Base-by-base conservation (phyloP, 2,113 vertebrate genomes). In the Microtus montanus region DNA sequence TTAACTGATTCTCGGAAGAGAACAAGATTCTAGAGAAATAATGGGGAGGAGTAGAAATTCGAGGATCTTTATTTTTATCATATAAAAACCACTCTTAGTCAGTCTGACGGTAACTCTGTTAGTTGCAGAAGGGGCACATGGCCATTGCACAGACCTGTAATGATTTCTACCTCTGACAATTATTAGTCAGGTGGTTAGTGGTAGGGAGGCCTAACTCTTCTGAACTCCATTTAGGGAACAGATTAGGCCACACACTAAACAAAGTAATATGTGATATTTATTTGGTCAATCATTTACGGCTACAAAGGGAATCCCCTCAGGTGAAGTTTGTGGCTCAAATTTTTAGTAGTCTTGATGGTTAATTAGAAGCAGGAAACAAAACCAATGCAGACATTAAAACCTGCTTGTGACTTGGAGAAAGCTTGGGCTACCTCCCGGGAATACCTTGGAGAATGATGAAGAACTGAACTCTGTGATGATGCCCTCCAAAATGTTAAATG, bases 241-340 rank as follows among this genome's bases (percentile, higher is more conserved):
- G 38, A 3, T 70, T 90, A 64, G 38, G 12, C 15, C n/a, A 1
- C 47, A 26, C 47, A 47, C 80, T 71, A 49, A 28, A 24, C 20
- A 47, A 79, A 75, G 49, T 90, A n/a, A 73, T 24, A 41, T 85
- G 87, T 91, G 58, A 44, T 73, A 54, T 38, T 73, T 17, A 52
- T 87, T 78, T 84, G 35, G 90, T 79, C 93, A 97, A 44, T 96
- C 88, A 94, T 94, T 92, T 90, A 38, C 30, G 22, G 68, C 87
- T 77, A 15, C n/a, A 17, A 73, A 83, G 52, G 61, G 73, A 88
- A 85, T 89, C 54, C 35, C 58, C 49, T 87, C 20, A 15, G n/a
- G 20, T 38, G 7, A 71, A 19, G 2, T 82, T 82, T 73, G 44
- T 84, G 58, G 82, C 79, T 22, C 4, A 68, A 82, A 88, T 41